These are phyloP conservation scores for Buathra laborator DNA, from an alignment of 2,888 invertebrate species.

Conservation along the genomic window DNA sequence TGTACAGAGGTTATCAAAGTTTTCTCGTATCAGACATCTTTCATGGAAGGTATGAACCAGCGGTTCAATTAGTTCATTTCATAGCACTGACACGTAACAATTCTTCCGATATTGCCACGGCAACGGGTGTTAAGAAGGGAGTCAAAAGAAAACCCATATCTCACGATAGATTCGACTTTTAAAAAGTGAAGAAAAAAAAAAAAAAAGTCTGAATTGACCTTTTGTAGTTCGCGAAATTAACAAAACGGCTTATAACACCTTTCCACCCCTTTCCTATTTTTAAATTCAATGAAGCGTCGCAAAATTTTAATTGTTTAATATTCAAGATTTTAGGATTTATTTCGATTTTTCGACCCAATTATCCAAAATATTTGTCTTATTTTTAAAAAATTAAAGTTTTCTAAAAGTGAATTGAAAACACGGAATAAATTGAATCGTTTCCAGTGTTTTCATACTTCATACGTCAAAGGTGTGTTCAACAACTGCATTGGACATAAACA, in stretches of 20 bases:
- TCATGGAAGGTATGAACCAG: background rate
- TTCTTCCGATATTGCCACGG: background rate
- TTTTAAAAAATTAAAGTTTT: background rate
- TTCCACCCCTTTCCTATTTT: no score
- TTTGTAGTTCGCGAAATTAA: background rate
- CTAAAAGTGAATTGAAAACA: background rate
- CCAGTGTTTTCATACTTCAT: background rate
- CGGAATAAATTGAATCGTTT: background rate
- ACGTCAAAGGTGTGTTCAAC: background rate
- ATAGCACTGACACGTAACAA: background rate
- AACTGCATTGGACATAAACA: slow-evolving; percentile 4
- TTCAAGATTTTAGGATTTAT: no score
- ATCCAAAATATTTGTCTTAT: no score
- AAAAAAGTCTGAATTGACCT: no score
- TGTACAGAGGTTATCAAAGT: slow-evolving; percentile 23
- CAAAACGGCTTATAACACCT: background rate
- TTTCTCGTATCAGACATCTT: slow-evolving; percentile 14
- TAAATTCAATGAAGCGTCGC: no score
- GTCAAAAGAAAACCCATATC: background rate
- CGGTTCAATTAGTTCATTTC: slow-evolving; percentile 12
- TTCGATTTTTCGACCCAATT: no score
- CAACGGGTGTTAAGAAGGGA: background rate
- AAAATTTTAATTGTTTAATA: no score
- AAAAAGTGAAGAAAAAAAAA: background rate
- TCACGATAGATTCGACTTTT: background rate